Evolutionary conservation across 2,888 invertebrate species (phyloP).

Genomic region (Aromia moschata): DNA sequence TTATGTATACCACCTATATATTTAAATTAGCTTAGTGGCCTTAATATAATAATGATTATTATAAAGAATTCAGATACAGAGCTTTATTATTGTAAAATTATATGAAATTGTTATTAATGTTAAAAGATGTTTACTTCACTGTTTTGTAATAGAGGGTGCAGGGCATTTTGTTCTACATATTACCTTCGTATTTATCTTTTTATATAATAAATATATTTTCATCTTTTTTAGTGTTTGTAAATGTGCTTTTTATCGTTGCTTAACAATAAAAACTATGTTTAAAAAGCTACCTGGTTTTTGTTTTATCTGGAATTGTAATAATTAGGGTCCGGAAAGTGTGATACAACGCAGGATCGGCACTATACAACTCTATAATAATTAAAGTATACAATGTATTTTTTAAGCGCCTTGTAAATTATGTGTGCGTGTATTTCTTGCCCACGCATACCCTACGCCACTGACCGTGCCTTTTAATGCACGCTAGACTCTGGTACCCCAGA

Average conservation of each 20-base stretch:
- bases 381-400: no score
- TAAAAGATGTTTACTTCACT: slow-evolving; percentile 33
- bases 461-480: no score
- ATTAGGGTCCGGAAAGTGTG: no score
- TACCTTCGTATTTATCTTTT: slow-evolving; percentile 40
- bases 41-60: slow-evolving; percentile 46
- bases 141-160: slow-evolving; percentile 46
- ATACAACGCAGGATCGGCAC: no score
- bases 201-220: slow-evolving; percentile 42
- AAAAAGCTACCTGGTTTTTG: slow-evolving; percentile 36
- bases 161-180: slow-evolving; percentile 44
- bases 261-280: slow-evolving; percentile 46
- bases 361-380: no score
- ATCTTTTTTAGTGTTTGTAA: slow-evolving; percentile 52
- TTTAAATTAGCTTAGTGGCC: slow-evolving; percentile 51
- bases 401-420: no score
- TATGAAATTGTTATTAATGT: slow-evolving; percentile 38
- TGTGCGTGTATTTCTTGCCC: no score
- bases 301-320: slow-evolving; percentile 34
- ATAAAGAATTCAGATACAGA: slow-evolving; percentile 38
- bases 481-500: no score
- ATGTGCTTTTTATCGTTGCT: slow-evolving; percentile 54
- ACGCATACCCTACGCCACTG: no score
- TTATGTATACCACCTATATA: slow-evolving; percentile 23
- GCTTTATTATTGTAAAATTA: slow-evolving; percentile 43